Conservation (phyloP, 2,797 vertebrate species). For the Eupleurogrammus muticus region DNA sequence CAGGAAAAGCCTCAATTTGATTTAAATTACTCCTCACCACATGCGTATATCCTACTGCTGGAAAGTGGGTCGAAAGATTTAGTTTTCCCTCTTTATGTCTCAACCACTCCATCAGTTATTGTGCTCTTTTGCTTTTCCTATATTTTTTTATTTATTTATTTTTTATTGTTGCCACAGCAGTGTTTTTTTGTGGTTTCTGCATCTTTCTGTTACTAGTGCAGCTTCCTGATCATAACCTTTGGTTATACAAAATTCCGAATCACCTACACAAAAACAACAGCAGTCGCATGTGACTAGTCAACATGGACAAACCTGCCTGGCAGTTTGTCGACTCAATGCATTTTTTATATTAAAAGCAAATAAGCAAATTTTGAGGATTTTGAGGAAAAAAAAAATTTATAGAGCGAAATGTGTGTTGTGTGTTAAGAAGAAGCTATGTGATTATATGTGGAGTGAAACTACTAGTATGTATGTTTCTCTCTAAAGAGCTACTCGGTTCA, state of each 20-base stretch:
- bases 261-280: too few species aligned
- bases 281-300: too few species aligned
- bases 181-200: constrained; percentile 20
- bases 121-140: neutral
- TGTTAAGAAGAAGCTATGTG: too few species aligned
- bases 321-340: too few species aligned
- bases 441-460: too few species aligned
- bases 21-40: constrained; percentile 1
- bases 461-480: too few species aligned
- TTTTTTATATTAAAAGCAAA: too few species aligned
- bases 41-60: constrained; percentile 14
- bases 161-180: neutral
- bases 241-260: neutral
- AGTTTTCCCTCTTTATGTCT: constrained; percentile 18
- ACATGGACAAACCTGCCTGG: too few species aligned
- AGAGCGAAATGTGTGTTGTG: too few species aligned
- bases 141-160: neutral
- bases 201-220: neutral
- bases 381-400: too few species aligned
- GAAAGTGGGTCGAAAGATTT: neutral
- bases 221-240: neutral
- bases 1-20: constrained; percentile 34
- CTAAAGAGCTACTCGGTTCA: too few species aligned
- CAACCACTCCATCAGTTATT: constrained; percentile 6
- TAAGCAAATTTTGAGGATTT: too few species aligned